These are phyloP conservation scores for Hypena proboscidalis DNA, from an alignment of 2,888 invertebrate genomes.

Conservation along the genomic window DNA sequence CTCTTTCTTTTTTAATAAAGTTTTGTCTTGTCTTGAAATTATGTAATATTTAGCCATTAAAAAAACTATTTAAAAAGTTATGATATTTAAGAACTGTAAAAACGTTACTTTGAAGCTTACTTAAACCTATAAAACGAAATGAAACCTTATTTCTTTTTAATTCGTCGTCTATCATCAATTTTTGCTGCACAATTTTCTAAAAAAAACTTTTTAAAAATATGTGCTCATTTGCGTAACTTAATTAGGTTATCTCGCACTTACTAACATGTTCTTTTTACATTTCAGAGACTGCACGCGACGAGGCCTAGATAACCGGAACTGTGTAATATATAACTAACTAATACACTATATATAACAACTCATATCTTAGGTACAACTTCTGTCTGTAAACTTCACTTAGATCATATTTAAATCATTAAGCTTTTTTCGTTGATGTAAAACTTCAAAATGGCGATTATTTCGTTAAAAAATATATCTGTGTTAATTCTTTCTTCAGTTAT, in stretches of 20 bases:
- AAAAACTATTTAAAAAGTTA: too few species aligned
- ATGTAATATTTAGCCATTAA: too few species aligned
- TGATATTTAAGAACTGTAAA: too few species aligned
- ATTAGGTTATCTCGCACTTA: background rate
- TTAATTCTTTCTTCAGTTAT: too few species aligned
- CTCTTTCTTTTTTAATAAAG: too few species aligned
- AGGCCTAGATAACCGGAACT: constrained; percentile 72
- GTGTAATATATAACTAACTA: constrained; percentile 56
- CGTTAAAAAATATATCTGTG: too few species aligned
- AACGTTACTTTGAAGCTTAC: too few species aligned
- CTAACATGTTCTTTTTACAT: constrained; percentile 4
- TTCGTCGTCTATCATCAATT: too few species aligned
- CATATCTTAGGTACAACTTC: constrained; percentile 57
- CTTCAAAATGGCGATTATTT: constrained; percentile 12
- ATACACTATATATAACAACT: constrained; percentile 50
- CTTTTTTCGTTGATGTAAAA: background rate
- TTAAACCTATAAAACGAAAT: too few species aligned
- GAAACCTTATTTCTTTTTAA: too few species aligned
- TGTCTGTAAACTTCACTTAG: constrained; percentile 34
- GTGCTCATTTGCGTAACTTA: background rate
- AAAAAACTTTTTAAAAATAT: background rate
- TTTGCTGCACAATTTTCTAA: background rate
- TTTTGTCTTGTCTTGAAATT: too few species aligned
- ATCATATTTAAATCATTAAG: constrained; percentile 9
- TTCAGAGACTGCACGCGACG: constrained; percentile 67